Conservation (phyloP, 2,797 vertebrate genomes). For the Sebastes paucispinis region DNA sequence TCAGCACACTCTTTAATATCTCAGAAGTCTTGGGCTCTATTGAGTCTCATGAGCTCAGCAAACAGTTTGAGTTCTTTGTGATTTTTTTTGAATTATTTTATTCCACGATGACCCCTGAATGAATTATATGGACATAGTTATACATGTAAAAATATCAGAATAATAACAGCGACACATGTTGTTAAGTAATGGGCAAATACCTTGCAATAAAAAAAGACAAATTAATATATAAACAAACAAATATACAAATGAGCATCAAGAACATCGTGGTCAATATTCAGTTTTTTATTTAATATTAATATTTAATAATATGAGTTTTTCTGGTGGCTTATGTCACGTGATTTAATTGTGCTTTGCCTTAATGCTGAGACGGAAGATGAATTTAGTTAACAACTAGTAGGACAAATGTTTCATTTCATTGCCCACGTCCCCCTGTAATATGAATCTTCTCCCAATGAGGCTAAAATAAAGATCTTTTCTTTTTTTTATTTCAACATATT, state of each 20-base stretch:
- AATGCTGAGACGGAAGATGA: background rate
- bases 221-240: background rate
- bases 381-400: background rate
- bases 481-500: background rate
- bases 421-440: background rate
- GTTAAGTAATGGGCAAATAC: background rate
- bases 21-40: fast-evolving
- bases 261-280: background rate
- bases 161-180: background rate
- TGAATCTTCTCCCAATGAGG: background rate
- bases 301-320: background rate
- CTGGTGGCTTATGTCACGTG: background rate
- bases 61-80: background rate
- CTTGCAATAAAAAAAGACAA: background rate
- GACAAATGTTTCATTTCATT: background rate
- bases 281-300: background rate
- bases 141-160: background rate
- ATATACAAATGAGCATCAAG: background rate
- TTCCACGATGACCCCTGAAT: background rate
- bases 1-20: no score
- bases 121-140: no score
- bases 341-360: background rate
- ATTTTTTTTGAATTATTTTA: background rate
- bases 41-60: background rate
- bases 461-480: background rate